Base-by-base conservation (phyloP, 2,113 vertebrate genomes). In the Aegotheles bennettii region DNA sequence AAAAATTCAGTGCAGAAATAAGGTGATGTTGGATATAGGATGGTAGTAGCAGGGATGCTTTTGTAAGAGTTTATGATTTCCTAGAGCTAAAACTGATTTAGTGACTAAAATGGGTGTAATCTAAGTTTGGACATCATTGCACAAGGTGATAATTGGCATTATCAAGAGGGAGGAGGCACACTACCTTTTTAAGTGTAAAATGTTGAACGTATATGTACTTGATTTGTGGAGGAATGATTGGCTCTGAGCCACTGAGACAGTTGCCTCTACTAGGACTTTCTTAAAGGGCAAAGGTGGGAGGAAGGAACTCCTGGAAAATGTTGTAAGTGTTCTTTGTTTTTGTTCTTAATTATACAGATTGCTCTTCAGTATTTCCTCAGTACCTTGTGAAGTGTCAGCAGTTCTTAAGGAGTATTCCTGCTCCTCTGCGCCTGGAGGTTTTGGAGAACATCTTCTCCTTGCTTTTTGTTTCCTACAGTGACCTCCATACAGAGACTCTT, bases 371-470 rank as follows among this genome's bases (percentile, higher is more conserved):
- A 93, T 99, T 99, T 96, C 95, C 97, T 94, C 97, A 97, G 63
- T 99, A 98, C 96, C 97, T 99, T 87, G 97, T 94, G 8, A 99
- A 98, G 95, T 99, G 99, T 95, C 98, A 99, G 93, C 98, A 98
- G 84, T 99, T 98, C 85, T 97, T 99, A 94, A 97, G 98, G 89
- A 97, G 97, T 2, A 25, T 99, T 74, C 99, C 99, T 5, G 97
- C 97, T 88, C 97, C 98, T 90, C 97, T 99, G 90, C 98, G 98
- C 42, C 96, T 99, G 95, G 99, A 99, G 95, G 98, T 99, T 83
- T 98, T 99, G 93, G 99, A 99, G 97, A 99, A 99, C 95, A 99
- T 99, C 96, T 99, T 99, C 96, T 99, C 99, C 11, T 98, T 99
- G 68, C 98, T 99, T 92, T 98, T 99, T 92, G 89, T 99, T 86